These are phyloP conservation scores for Vicugna pacos DNA, from an alignment of 2,113 vertebrate species.

Conservation along the genomic window DNA sequence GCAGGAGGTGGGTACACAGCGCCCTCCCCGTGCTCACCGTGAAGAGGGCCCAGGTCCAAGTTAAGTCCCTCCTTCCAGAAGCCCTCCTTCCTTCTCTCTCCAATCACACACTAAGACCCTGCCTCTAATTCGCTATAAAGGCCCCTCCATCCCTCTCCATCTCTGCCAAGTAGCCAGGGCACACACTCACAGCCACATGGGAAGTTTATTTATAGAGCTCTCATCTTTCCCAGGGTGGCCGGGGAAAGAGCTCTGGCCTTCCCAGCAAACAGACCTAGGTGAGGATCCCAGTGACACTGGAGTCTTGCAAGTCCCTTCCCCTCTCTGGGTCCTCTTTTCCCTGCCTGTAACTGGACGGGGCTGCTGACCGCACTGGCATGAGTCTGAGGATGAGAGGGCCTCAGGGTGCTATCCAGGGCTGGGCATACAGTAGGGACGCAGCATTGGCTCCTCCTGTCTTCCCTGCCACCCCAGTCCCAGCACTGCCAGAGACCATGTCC, in stretches of 20 bases:
- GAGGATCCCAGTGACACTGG: not conserved
- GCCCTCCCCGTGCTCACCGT: not conserved
- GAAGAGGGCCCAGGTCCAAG: not conserved
- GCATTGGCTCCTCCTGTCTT: not conserved
- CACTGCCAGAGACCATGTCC: not conserved
- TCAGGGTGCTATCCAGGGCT: not conserved
- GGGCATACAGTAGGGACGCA: not conserved
- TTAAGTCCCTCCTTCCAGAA: not conserved
- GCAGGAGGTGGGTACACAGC: not conserved
- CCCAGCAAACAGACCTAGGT: not conserved
- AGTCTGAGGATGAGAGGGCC: not conserved
- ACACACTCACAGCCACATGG: conserved; percentile 34
- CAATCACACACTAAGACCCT: not conserved
- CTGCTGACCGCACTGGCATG: not conserved
- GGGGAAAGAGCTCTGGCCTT: conserved; percentile 53
- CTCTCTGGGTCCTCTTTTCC: not conserved
- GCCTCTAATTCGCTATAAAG: not conserved
- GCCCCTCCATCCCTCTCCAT: not conserved
- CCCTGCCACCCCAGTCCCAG: not conserved
- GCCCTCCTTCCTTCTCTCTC: not conserved
- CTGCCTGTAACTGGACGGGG: not conserved
- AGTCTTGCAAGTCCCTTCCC: not conserved
- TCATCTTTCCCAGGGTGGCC: conserved; percentile 72
- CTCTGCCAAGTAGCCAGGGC: conserved; percentile 48
- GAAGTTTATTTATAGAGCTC: conserved; percentile 70